Evolutionary conservation across 2,888 invertebrate species (phyloP).

Genomic region (Entomobrya proxima): DNA sequence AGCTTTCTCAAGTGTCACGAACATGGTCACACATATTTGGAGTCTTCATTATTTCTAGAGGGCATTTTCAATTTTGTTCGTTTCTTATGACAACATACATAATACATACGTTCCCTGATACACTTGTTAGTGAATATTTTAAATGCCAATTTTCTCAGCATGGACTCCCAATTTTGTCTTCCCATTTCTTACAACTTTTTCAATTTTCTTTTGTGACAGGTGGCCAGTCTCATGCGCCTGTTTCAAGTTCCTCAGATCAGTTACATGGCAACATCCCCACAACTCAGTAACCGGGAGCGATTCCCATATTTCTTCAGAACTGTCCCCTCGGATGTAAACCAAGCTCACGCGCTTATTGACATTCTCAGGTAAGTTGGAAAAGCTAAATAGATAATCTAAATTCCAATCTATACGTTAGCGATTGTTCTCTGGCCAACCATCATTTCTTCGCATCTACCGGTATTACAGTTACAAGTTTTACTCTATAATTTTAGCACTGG

Average conservation of each 20-base stretch:
- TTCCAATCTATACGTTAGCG: too few relatives aligned
- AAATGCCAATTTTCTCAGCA: not conserved
- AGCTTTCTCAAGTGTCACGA: too few relatives aligned
- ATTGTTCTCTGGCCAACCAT: too few relatives aligned
- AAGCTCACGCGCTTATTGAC: slow-evolving; percentile 80
- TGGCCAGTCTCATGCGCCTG: slow-evolving; percentile 79
- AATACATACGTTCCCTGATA: too few relatives aligned
- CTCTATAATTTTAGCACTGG: too few relatives aligned
- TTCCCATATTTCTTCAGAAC: slow-evolving; percentile 81
- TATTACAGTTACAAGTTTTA: too few relatives aligned
- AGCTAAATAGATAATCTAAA: too few relatives aligned
- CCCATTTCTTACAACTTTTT: too few relatives aligned
- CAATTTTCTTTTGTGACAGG: slow-evolving; percentile 76
- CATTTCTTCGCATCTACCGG: too few relatives aligned
- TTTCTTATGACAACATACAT: not conserved
- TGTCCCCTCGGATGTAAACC: slow-evolving; percentile 80
- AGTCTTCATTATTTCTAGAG: not conserved
- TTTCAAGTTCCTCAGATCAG: slow-evolving; percentile 81
- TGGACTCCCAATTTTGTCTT: not conserved
- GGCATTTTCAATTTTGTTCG: not conserved
- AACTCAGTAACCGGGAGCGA: slow-evolving; percentile 79
- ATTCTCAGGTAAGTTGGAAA: slow-evolving; percentile 80
- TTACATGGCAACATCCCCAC: slow-evolving; percentile 80
- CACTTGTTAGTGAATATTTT: slow-evolving; percentile 14
- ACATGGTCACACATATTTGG: too few relatives aligned